These are phyloP conservation scores for Drosophila infuscata DNA, from an alignment of 2,888 invertebrate genomes.

Conservation along the genomic window DNA sequence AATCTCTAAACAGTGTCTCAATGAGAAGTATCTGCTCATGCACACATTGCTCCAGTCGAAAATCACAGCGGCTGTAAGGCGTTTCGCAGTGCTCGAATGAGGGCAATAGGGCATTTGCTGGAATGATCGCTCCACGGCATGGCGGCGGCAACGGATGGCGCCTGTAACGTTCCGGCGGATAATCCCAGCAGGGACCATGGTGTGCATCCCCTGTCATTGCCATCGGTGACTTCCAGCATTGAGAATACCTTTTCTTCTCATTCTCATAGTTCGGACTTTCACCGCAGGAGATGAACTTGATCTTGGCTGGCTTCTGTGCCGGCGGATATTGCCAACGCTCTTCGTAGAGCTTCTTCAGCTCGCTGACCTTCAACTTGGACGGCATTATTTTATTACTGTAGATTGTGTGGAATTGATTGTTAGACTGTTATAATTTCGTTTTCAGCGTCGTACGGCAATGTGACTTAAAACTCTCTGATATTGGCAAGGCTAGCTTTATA, in stretches of 20 bases:
- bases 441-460: constrained; percentile 83
- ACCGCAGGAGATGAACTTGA: constrained; percentile 47
- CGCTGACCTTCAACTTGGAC: constrained; percentile 30
- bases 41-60: constrained; percentile 65
- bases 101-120: constrained; percentile 40
- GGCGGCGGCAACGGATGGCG: constrained; percentile 61
- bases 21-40: constrained; percentile 70
- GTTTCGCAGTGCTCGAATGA: constrained; percentile 59
- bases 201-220: constrained; percentile 5
- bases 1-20: constrained; percentile 46
- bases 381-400: constrained; percentile 29
- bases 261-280: constrained; percentile 23
- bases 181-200: constrained; percentile 71
- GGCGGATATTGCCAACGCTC: constrained; percentile 64
- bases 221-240: constrained; percentile 61
- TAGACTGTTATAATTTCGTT: constrained; percentile 25
- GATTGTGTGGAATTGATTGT: neutral
- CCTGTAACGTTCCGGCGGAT: constrained; percentile 60
- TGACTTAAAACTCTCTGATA: constrained; percentile 81
- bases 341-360: constrained; percentile 46
- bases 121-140: constrained; percentile 56
- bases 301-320: constrained; percentile 11
- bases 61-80: constrained; percentile 73
- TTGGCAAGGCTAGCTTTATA: constrained; percentile 85
- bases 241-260: constrained; percentile 5